Evolutionary conservation across 1,140 invertebrate genomes (phyloP).

Genomic region (Lasioglossum baleicum): DNA sequence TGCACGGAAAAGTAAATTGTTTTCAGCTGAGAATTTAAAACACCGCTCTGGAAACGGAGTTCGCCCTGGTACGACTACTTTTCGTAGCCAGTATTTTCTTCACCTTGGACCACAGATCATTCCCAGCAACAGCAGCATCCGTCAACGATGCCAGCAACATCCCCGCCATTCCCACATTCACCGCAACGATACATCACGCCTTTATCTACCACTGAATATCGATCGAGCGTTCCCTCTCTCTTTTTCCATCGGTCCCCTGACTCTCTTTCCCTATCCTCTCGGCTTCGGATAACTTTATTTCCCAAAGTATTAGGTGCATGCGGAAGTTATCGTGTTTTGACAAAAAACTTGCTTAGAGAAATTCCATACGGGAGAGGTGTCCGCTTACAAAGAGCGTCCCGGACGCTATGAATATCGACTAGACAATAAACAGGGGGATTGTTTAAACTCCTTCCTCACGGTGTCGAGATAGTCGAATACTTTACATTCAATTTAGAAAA

Average conservation of each 20-base stretch:
- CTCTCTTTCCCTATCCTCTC: not conserved
- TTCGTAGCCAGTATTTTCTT: slow-evolving; percentile 10
- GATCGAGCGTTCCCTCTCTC: slow-evolving; percentile 2
- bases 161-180: slow-evolving; percentile 20
- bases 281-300: slow-evolving; percentile 17
- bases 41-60: not conserved
- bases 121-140: slow-evolving; percentile 16
- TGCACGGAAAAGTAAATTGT: not conserved
- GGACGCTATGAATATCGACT: too few species aligned
- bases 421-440: too few species aligned
- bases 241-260: not conserved
- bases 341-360: not conserved
- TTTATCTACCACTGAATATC: slow-evolving; percentile 41
- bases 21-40: slow-evolving; percentile 1
- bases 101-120: slow-evolving; percentile 16
- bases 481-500: too few species aligned
- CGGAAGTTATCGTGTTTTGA: not conserved
- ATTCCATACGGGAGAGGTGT: too few species aligned
- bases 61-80: not conserved
- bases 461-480: too few species aligned
- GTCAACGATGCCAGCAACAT: slow-evolving; percentile 31
- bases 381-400: too few species aligned
- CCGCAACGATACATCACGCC: slow-evolving; percentile 28
- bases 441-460: too few species aligned
- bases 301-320: not conserved